phyloP scores from a whole-genome alignment of 1,140 invertebrate species.

The Drosophila nasuta region DNA sequence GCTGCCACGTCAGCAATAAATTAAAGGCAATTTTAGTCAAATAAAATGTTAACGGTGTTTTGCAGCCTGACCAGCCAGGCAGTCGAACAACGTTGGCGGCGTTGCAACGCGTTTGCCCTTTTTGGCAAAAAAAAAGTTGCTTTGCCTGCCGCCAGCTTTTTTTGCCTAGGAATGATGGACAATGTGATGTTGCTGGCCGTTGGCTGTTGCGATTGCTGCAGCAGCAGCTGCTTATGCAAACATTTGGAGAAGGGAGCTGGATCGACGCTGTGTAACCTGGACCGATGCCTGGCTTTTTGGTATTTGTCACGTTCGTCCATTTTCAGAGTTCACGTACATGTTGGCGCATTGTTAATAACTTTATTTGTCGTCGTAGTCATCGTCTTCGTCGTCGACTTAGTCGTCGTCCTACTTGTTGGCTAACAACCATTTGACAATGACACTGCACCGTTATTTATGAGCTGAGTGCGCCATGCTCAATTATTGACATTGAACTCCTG shows the following conservation, averaged over 20 bases:
- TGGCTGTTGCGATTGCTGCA: constrained; percentile 22
- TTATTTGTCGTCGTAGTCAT: constrained; percentile 71
- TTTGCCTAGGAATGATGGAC: constrained; percentile 65
- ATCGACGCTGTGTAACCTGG: constrained; percentile 15
- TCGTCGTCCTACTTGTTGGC: constrained; percentile 73
- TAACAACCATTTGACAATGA: constrained; percentile 42
- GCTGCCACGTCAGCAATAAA: constrained; percentile 76
- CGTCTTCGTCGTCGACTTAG: constrained; percentile 64
- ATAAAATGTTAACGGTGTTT: constrained; percentile 81
- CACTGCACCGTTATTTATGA: constrained; percentile 80
- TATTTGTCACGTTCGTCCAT: constrained; percentile 82
- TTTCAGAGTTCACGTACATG: constrained; percentile 80
- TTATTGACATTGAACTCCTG: constrained; percentile 81
- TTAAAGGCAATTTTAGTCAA: constrained; percentile 82
- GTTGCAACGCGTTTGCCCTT: constrained; percentile 68
- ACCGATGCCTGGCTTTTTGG: constrained; percentile 56
- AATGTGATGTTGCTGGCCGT: constrained; percentile 54
- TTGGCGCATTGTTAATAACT: constrained; percentile 81
- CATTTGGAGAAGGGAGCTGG: neutral
- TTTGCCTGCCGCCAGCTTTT: constrained; percentile 29
- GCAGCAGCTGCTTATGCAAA: constrained; percentile 1
- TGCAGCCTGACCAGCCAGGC: neutral
- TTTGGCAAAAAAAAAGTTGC: constrained; percentile 54
- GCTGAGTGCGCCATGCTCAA: constrained; percentile 69
- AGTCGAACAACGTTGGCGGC: constrained; percentile 49